phyloP scores from a whole-genome alignment of 2,888 invertebrate genomes.

The Periphyllus acericola region DNA sequence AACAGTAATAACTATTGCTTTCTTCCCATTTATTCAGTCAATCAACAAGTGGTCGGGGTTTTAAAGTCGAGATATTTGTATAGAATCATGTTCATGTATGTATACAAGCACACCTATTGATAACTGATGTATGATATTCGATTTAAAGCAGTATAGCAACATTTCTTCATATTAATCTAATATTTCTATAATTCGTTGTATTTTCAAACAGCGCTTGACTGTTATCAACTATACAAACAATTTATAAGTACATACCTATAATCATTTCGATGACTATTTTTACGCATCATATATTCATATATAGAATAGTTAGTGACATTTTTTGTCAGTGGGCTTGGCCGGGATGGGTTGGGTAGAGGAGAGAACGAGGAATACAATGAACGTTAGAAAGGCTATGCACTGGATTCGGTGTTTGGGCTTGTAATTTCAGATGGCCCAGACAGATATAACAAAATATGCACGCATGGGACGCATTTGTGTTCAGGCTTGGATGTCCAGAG shows the following conservation, averaged over 20 bases:
- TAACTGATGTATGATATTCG: background rate
- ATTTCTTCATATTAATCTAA: background rate
- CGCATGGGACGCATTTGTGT: constrained; percentile 64
- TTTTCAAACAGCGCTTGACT: background rate
- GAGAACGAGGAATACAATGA: constrained; percentile 24
- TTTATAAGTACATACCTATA: background rate
- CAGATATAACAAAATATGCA: constrained; percentile 62
- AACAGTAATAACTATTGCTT: background rate
- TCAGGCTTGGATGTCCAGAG: constrained; percentile 84
- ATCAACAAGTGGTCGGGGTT: background rate
- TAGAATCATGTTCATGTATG: background rate
- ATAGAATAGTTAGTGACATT: background rate
- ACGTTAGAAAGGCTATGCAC: constrained; percentile 56
- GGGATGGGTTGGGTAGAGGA: background rate
- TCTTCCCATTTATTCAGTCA: background rate
- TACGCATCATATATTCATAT: background rate
- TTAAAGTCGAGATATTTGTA: background rate
- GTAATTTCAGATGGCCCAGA: constrained; percentile 60
- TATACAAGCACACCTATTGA: background rate
- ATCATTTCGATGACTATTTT: background rate
- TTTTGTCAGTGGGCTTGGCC: background rate
- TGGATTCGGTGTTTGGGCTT: constrained; percentile 62
- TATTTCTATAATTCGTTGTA: background rate
- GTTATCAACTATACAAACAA: background rate
- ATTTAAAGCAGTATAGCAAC: background rate